phyloP scores from a whole-genome alignment of 2,888 invertebrate genomes.

The Auanema freiburgensis region DNA sequence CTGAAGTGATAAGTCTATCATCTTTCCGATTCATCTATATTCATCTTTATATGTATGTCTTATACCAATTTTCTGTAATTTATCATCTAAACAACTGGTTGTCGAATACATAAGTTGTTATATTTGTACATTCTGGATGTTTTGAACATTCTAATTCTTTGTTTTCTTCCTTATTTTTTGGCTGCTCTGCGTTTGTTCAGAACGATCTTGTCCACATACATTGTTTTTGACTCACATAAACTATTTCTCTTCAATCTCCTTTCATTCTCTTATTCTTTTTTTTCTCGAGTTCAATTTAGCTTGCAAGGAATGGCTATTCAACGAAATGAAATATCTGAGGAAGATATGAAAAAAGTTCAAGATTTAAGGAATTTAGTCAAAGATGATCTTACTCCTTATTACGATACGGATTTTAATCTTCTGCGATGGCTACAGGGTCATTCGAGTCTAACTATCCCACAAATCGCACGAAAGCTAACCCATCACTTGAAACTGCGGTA shows the following conservation, averaged over 20 bases:
- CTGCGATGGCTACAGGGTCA: constrained; percentile 61
- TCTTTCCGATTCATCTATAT: too few species aligned
- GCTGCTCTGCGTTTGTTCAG: too few species aligned
- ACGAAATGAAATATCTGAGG: constrained; percentile 17
- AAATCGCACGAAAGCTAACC: constrained; percentile 54
- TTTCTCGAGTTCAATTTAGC: background rate
- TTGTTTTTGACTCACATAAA: too few species aligned
- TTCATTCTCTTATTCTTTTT: background rate
- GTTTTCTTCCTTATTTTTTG: too few species aligned
- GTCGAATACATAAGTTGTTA: too few species aligned
- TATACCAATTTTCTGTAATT: too few species aligned
- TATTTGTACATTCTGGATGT: too few species aligned
- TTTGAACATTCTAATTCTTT: too few species aligned
- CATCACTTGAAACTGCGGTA: constrained; percentile 50
- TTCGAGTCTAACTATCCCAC: constrained; percentile 37
- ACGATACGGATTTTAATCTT: constrained; percentile 60
- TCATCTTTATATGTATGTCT: too few species aligned
- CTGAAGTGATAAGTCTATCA: too few species aligned
- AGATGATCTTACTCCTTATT: constrained; percentile 52
- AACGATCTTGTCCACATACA: too few species aligned
- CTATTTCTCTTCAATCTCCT: constrained; percentile 1
- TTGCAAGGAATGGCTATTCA: constrained; percentile 10
- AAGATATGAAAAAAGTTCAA: constrained; percentile 21
- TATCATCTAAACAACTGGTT: too few species aligned
- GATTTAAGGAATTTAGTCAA: constrained; percentile 42